Conservation (phyloP, 2,113 vertebrate genomes). For the Thamnaconus septentrionalis region DNA sequence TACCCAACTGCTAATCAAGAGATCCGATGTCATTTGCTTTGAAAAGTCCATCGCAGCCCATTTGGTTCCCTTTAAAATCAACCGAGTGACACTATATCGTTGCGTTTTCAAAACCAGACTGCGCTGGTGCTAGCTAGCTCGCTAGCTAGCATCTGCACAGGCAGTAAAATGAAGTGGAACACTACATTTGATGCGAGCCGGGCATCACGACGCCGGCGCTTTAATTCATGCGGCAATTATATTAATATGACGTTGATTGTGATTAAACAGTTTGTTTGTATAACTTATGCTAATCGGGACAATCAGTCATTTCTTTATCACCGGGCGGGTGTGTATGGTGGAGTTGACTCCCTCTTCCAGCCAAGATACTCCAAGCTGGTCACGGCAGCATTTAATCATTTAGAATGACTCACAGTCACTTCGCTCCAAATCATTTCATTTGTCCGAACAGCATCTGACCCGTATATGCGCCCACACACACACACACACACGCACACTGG, state of each 20-base stretch:
- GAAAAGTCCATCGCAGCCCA: too few relatives aligned
- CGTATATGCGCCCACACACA: constrained; percentile 1
- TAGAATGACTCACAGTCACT: constrained; percentile 64
- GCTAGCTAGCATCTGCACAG: too few relatives aligned
- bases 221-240: constrained; percentile 39
- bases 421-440: constrained; percentile 64
- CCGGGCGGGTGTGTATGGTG: constrained; percentile 32
- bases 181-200: constrained; percentile 14
- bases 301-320: constrained; percentile 58
- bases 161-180: not conserved
- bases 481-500: constrained; percentile 1
- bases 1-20: too few relatives aligned
- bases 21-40: too few relatives aligned
- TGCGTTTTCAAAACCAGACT: too few relatives aligned
- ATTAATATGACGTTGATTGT: constrained; percentile 57
- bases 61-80: too few relatives aligned
- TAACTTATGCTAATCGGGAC: constrained; percentile 56
- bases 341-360: constrained; percentile 51
- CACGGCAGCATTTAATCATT: constrained; percentile 65
- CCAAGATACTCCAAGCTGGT: constrained; percentile 57
- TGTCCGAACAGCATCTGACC: constrained; percentile 35
- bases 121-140: too few relatives aligned
- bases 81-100: too few relatives aligned
- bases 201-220: constrained; percentile 16
- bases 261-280: constrained; percentile 60